Percentiles rank a stretch among this genome's conserved stretches.
phyloP scores from a whole-genome alignment of 2,888 invertebrate species.

The Mellilla xanthometata region DNA sequence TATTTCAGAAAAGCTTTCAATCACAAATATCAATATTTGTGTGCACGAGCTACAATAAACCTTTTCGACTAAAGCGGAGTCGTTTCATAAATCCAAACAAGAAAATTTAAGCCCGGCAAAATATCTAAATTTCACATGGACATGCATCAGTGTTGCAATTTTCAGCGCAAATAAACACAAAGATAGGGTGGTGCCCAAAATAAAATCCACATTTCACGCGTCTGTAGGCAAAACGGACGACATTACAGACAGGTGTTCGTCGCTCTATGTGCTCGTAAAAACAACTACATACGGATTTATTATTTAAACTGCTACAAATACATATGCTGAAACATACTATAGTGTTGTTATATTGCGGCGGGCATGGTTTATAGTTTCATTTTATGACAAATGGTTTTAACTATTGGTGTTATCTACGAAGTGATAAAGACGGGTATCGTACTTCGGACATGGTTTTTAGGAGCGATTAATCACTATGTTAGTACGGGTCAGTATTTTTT shows the following conservation, averaged over 20 bases:
- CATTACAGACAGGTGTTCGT: slow-evolving; percentile 64
- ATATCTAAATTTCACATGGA: too few relatives aligned
- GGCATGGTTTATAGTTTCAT: slow-evolving; percentile 23
- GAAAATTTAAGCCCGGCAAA: too few relatives aligned
- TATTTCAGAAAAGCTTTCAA: too few relatives aligned
- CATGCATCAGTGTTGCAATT: too few relatives aligned
- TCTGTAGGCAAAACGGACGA: slow-evolving; percentile 15
- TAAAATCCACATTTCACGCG: slow-evolving; percentile 17
- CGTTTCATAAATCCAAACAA: too few relatives aligned
- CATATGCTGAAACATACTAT: slow-evolving; percentile 41
- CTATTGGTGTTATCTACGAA: slow-evolving; percentile 16
- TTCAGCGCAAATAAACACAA: neutral
- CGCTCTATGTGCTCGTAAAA: slow-evolving; percentile 66
- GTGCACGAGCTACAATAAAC: too few relatives aligned
- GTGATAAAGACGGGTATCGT: neutral
- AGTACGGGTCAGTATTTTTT: too few relatives aligned
- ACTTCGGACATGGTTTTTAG: neutral
- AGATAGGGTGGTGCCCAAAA: neutral
- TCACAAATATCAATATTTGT: too few relatives aligned
- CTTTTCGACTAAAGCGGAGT: too few relatives aligned
- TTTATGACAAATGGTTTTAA: slow-evolving; percentile 12
- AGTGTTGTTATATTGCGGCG: slow-evolving; percentile 41
- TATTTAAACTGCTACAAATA: slow-evolving; percentile 65
- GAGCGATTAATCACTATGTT: too few relatives aligned
- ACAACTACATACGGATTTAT: slow-evolving; percentile 66